Base-by-base conservation (phyloP, 2,888 invertebrate species). In the Polymixis lichenea region DNA sequence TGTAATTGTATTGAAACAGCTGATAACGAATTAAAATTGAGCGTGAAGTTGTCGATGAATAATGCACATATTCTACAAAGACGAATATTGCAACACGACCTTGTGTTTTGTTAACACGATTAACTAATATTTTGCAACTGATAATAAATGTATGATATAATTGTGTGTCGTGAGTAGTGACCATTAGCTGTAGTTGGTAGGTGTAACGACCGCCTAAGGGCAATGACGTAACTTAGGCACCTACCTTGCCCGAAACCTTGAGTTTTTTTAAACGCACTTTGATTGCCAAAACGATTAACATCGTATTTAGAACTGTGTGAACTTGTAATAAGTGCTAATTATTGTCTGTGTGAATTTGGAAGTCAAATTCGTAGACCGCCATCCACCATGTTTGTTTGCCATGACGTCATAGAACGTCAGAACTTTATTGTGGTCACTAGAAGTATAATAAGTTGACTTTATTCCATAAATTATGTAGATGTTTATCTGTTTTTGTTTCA, bases 251-350 rank as follows among this genome's bases (percentile, higher is more conserved):
- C 62, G 64, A 77, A 87, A 89, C 92, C 92, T 92, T 92, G 91
- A 88, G 71, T 78, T 89, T 91, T 90, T 92, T 89, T 86, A 82
- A 78, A 76, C 80, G 83, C 85, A 86, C 81, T 87, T 89, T 90
- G 91, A 93, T 92, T 91, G 89, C 87, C 84, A 83, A 83, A 85
- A 87, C 89, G 88, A 91, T 91, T 91, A 91, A 83, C 90, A 85
- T 88, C 80, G 85, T 86, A 88, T 90, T 89, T 89, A 88, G 80
- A 88, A 89, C 85, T 89, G 90, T 92, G 92, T 86, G 91, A 92
- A 92, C 85, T 76, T 86, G 77, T 87, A 72, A 81, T 84, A 85
- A 77, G 85, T 86, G 83, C 86, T 83, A 84, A 87, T 88, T 88
- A 86, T 90, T 87, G 85, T 87, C 83, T 87, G 86, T 85, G 86